Evolutionary conservation across 2,113 vertebrate species (phyloP), one percentile per base, ranked within the genome.

Genomic region (Rhabdornis inornatus): DNA sequence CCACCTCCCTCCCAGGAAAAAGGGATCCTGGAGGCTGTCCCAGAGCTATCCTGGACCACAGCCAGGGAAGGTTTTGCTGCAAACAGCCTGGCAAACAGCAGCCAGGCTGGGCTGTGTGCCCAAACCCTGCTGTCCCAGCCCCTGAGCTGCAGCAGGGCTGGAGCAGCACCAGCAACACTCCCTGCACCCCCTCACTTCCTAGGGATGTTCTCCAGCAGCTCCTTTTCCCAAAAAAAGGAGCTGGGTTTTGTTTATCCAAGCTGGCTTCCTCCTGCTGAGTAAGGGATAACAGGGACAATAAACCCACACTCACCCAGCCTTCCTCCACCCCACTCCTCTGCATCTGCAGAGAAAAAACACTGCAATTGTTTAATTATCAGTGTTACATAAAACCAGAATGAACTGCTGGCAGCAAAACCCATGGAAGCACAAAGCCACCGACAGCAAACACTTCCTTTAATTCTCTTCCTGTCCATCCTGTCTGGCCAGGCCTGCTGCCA

Each of bases 381-480:
- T 1, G 13, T 33, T 6, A 22, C 56, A 44, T 4, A 69, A 84
- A 96, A 61, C 4, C 70, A 61, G 39, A 74, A 91, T 6, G 31
- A 93, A 57, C 61, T 20, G 35, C 72, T 18, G 55, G 50, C 18
- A 63, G 93, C 37, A 33, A 11, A 49, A 40, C 24, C 52, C 13
- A 2, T 8, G 61, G 16, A 45, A 74, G 68, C 2, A 0, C 79
- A 91, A 91, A 94, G 30, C 90, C 80, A 3, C 56, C 22, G 40
- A 20, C 30, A 66, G 78, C 88, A 69, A 90, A 94, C 23, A 15
- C 42, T 97, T 98, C 98, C 97, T 97, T 78, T 20, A 4, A 95
- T 97, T 96, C 91, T 97, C 95, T 92, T 75, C 92, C 92, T 77
- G 96, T 22, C 93, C 94, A 96, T 96, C 97, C 97, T 98, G 97